Percentiles rank a stretch among this genome's conserved stretches.
phyloP scores from a whole-genome alignment of 2,113 vertebrate species.

The Lanius collurio region DNA sequence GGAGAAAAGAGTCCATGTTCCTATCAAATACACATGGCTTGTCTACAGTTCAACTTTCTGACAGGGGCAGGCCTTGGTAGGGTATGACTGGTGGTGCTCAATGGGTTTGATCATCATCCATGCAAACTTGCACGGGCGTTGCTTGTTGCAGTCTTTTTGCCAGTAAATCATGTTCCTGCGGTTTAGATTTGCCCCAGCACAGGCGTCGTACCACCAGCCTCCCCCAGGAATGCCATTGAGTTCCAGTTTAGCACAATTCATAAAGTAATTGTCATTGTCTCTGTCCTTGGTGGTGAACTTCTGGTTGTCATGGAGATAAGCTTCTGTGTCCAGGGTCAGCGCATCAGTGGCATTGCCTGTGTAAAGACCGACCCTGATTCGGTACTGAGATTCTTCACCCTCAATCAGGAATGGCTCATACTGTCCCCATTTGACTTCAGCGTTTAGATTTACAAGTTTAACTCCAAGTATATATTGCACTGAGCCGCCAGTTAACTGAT shows the following conservation, averaged over 20 bases:
- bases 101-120: slow-evolving; percentile 85
- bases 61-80: slow-evolving; percentile 53
- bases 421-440: slow-evolving; percentile 75
- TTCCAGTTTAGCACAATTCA: slow-evolving; percentile 83
- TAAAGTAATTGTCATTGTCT: slow-evolving; percentile 86
- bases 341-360: slow-evolving; percentile 81
- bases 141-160: slow-evolving; percentile 84
- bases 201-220: slow-evolving; percentile 86
- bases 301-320: slow-evolving; percentile 90
- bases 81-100: slow-evolving; percentile 22
- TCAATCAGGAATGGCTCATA: slow-evolving; percentile 82
- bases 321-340: slow-evolving; percentile 82
- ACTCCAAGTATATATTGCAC: slow-evolving; percentile 76
- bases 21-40: neutral
- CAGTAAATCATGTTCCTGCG: slow-evolving; percentile 83
- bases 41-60: slow-evolving; percentile 80
- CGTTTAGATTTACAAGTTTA: slow-evolving; percentile 80
- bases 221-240: slow-evolving; percentile 78
- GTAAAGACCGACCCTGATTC: slow-evolving; percentile 82
- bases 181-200: slow-evolving; percentile 83
- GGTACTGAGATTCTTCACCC: slow-evolving; percentile 78
- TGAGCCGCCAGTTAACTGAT: slow-evolving; percentile 74
- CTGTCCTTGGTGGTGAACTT: slow-evolving; percentile 85
- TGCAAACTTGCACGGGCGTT: slow-evolving; percentile 79
- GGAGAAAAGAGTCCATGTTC: neutral